Evolutionary conservation across 2,888 invertebrate species (phyloP), one percentile per base, ranked within the genome.

Genomic region (Zygaena filipendulae): DNA sequence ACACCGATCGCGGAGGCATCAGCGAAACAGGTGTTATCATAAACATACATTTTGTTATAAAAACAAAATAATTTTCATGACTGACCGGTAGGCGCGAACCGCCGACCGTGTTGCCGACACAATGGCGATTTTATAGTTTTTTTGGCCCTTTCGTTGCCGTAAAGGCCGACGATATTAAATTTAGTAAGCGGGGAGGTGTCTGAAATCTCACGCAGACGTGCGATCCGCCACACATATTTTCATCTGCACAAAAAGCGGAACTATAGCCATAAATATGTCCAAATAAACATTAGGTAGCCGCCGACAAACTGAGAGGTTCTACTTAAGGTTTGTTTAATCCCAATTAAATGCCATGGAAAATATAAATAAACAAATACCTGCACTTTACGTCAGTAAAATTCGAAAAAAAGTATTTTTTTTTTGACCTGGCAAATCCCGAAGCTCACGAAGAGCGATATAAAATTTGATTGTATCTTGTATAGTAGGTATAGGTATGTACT

Each of bases 191-290:
- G 66, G 67, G 75, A 80, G 80, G 81, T 81, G 81, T 81, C 77
- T 69, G 66, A 77, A 79, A 72, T 81, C 80, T 77, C 81, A 68
- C 79, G 75, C 67, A 66, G 74, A 77, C 77, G 80, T 77, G 81
- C 77, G 75, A 80, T 68, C 77, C 80, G 80, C 81, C 79, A 80
- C 81, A 80, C 81, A 81, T 81, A 81, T 80, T 81, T 81, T 71
- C 79, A 69, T 71, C 69, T 47, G 53, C 62, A 77, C 79, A 81
- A 81, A 81, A 81, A 77, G 74, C 72, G 67, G 75, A 79, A 75
- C 79, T 77, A 77, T 77, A 74, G 75, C 80, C 77, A 81, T 81
- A 80, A 81, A 81, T 80, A 81, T 80, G 75, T 79, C 77, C 74
- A 77, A 79, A 77, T 74, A 77, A 77, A 75, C 75, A 72, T 77